Evolutionary conservation across 2,113 vertebrate species (phyloP), one percentile per base, ranked within the genome.

Genomic region (Rafetus swinhoei): DNA sequence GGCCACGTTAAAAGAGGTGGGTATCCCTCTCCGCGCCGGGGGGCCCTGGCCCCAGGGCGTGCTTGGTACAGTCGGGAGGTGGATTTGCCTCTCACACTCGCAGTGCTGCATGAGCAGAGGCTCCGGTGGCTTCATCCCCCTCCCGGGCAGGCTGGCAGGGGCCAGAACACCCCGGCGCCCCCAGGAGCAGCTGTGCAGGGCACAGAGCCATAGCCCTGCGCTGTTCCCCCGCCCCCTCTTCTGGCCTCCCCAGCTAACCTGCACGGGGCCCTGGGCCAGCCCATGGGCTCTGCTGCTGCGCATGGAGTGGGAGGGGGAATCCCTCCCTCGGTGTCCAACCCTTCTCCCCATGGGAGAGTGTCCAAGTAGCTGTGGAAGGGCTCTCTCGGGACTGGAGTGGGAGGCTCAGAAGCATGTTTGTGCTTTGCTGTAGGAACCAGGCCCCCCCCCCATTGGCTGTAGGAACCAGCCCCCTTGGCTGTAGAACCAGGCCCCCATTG

Each of bases 1-100:
- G n/a, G n/a, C 98, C 32, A 97, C 98, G 1, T 94, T 99, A 87
- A 98, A 99, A 97, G 99, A 99, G 98, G 99, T 99, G 95, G 95
- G 98, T 35, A 13, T 45, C 5, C 60, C 56, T 85, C 4, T 3
- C 4, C 2, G 1, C 18, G 19, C n/a, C 39, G 2, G 18, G 32
- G 15, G n/a, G 9, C 21, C 39, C 39, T 39, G 39, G 39, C 35
- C 8, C 65, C 35, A 18, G 65, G n/a, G 18, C 19, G 16, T n/a
- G 10, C n/a, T 35, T 35, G 16, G n/a, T n/a, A 35, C 19, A n/a
- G 35, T 29, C 4, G 8, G 65, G 62, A 29, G 32, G 18, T 15
- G 18, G 65, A 15, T 72, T 72, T 35, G n/a, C 14, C 9, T 19
- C n/a, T n/a, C 65, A 72, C 35, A 35, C n/a, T n/a, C 2, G 5